These are phyloP conservation scores for Charina bottae DNA, from an alignment of 2,113 vertebrate genomes.

Conservation along the genomic window DNA sequence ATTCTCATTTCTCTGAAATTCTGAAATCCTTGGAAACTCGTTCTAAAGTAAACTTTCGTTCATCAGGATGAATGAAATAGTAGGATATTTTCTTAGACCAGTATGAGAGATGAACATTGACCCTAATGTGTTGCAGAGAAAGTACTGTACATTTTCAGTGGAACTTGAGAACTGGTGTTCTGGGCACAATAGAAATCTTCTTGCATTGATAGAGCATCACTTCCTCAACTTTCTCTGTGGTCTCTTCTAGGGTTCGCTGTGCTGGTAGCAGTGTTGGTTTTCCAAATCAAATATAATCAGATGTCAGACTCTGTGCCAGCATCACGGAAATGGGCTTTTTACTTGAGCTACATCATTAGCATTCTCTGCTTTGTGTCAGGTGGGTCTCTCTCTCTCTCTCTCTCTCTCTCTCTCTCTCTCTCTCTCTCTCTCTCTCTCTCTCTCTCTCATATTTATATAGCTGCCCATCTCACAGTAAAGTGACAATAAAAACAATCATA, in stretches of 20 bases:
- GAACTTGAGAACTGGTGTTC: neutral
- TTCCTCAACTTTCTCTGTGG: neutral
- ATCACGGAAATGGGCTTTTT: slow-evolving; percentile 8
- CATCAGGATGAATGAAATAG: neutral
- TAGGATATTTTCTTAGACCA: neutral
- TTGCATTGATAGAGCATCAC: neutral
- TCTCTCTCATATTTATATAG: neutral
- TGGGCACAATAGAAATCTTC: neutral
- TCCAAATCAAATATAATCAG: neutral
- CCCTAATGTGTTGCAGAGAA: neutral
- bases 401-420: too few relatives aligned
- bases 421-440: neutral
- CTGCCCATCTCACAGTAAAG: neutral
- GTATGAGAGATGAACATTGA: neutral
- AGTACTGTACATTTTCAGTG: neutral
- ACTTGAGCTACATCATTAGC: neutral
- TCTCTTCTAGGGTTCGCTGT: neutral
- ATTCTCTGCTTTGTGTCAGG: neutral
- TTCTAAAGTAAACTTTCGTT: neutral
- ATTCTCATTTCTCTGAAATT: neutral
- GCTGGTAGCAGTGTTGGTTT: neutral
- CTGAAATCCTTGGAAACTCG: neutral
- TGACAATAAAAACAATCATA: neutral
- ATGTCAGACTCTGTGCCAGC: too few relatives aligned
- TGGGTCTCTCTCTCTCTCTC: neutral